These are phyloP conservation scores for Hormiphora californensis DNA, from an alignment of 37 sponge, comb jelly and placozoan species.

Conservation along the genomic window DNA sequence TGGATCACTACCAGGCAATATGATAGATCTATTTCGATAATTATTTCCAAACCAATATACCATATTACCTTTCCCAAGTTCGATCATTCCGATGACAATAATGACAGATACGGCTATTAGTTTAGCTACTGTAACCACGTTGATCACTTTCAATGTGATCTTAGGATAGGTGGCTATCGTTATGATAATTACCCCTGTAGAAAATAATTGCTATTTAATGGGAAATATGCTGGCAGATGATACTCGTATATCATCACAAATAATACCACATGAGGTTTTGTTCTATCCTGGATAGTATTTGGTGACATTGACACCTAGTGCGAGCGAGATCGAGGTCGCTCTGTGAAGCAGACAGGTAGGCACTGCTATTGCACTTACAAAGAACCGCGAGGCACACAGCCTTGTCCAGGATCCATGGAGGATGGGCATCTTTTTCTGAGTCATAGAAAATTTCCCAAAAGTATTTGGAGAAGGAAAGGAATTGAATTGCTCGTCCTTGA, in stretches of 20 bases:
- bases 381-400: neutral
- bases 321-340: no score
- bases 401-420: conserved; percentile 3
- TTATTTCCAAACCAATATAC: no score
- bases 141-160: neutral
- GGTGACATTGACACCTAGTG: no score
- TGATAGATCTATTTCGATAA: neutral
- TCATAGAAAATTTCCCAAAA: neutral
- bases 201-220: neutral
- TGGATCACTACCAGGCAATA: neutral
- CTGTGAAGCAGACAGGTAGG: no score
- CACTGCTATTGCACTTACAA: no score
- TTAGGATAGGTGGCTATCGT: neutral
- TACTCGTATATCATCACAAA: no score
- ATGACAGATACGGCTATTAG: conserved; percentile 12
- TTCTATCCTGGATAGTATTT: no score
- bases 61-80: conserved; percentile 8
- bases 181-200: neutral
- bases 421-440: neutral
- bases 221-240: no score
- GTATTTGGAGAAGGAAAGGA: neutral
- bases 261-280: no score
- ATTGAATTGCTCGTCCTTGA: neutral
- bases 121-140: neutral
- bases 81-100: neutral